Base-by-base conservation (phyloP, 1,140 invertebrate genomes). In the Scaptomyza montana region DNA sequence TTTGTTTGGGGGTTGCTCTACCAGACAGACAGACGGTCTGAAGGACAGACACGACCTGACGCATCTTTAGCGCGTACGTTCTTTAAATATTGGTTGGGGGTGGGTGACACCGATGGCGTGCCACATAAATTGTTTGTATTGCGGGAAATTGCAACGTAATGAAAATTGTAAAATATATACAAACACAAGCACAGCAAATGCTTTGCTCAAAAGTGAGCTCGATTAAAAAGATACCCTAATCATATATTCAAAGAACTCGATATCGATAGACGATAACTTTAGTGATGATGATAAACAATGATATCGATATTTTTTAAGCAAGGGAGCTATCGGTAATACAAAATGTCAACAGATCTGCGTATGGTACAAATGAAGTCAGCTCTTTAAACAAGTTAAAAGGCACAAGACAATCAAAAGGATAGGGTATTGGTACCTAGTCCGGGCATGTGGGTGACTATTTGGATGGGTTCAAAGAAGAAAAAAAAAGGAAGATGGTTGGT, bases 91-190 rank as follows among this genome's bases (percentile, higher is more conserved):
- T 5, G 30, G 7, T 3, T 28, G 46, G 60, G 39, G 46, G 64
- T 54, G 74, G 57, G 51, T 59, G 57, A 54, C 80, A 84, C 63
- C 69, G 77, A 81, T 71, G 55, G 53, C 64, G 60, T 63, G 80
- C 77, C 80, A 77, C 64, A 84, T 84, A 84, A 79, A 84, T 85
- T 85, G 77, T 80, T 84, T 70, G 72, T 45, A 55, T 60, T 61
- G 72, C 77, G 74, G 69, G 63, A 80, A 43, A 53, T 65, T 69
- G 39, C 62, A 54, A 25, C n/a, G 13, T 54, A 70, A 86, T 81
- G 82, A 78, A 81, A 86, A 77, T 84, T 71, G 49, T 43, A 68
- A 47, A 70, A 60, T 70, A 69, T 70, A 69, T 69, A 56, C 33
- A 36, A 36, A 36, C 6, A 45, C 12, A 43, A 43, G 12, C n/a